Percentiles rank a stretch among this genome's conserved stretches.
Evolutionary conservation across 2,113 vertebrate genomes (phyloP).

Genomic region (Paradisaea rubra): DNA sequence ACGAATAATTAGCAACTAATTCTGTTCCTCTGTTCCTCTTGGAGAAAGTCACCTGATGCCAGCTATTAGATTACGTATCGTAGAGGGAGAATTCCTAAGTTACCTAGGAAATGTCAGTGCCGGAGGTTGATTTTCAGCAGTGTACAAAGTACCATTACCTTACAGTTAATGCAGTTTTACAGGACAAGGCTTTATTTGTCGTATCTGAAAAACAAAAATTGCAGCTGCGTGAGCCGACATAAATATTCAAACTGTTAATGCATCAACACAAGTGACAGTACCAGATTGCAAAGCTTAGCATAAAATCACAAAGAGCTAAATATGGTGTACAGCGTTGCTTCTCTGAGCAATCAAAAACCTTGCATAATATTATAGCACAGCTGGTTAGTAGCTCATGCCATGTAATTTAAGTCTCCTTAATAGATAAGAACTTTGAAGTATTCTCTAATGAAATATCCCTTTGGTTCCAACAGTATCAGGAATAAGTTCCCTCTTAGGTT

Average conservation of each 20-base stretch:
- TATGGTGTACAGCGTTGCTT: neutral
- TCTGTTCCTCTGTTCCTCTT: neutral
- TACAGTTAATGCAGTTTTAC: neutral
- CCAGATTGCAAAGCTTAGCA: conserved; percentile 48
- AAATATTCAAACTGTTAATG: conserved; percentile 23
- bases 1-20: neutral
- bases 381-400: conserved; percentile 19
- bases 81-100: neutral
- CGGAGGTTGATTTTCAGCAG: neutral
- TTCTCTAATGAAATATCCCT: conserved; percentile 42
- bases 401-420: conserved; percentile 36
- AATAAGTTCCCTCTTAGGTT: conserved; percentile 25
- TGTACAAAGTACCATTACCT: neutral
- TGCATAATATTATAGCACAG: conserved; percentile 52
- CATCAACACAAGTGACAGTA: conserved; percentile 14
- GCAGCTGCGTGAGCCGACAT: neutral
- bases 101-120: neutral
- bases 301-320: conserved; percentile 52
- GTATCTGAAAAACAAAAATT: neutral
- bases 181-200: neutral
- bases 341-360: conserved; percentile 42
- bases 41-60: neutral
- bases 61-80: neutral
- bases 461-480: conserved; percentile 16
- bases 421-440: conserved; percentile 6